Base-by-base conservation (phyloP, 2,797 vertebrate genomes). In the Benthosema pterotum region DNA sequence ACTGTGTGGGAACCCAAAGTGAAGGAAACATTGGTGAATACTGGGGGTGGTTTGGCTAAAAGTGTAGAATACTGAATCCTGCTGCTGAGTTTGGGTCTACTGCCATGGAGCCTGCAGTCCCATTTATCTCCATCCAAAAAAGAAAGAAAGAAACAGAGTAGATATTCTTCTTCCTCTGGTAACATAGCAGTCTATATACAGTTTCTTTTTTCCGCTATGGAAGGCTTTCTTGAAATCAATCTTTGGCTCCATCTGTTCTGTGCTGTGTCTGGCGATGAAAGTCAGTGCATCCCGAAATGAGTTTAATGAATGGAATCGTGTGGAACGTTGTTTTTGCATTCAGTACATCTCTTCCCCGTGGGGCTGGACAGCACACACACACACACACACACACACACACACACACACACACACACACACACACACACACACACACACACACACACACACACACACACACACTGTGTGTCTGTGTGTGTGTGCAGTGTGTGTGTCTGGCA, bases 331-430 rank as follows among this genome's bases (percentile, higher is more conserved):
- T 61, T 75, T 61, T 61, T 65, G 76, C 57, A 77, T 73, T 71
- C 67, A 71, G 73, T 28, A 52, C 64, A 50, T 75, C 85, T 87
- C 85, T 83, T 79, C 79, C 86, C 82, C 74, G 74, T 80, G 82
- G 85, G 72, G 86, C 75, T 83, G 78, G 88, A 73, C 69, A 73
- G 82, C 80, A 84, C 81, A 86, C 82, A 82, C 85, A n/a, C n/a
- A n/a, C n/a, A n/a, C n/a, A n/a, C n/a, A n/a, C n/a, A n/a, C n/a
- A n/a, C n/a, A n/a, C n/a, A n/a, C n/a, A n/a, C n/a, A n/a, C n/a
- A n/a, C n/a, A n/a, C n/a, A n/a, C n/a, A n/a, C n/a, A n/a, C n/a
- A n/a, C n/a, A n/a, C n/a, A n/a, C n/a, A n/a, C n/a, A n/a, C n/a
- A n/a, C n/a, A n/a, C n/a, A n/a, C n/a, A n/a, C n/a, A n/a, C n/a